A percentile compares a stretch with the other conserved stretches of the same genome.
Evolutionary conservation across 1,140 invertebrate species (phyloP).

Genomic region (Lepidurus couesii): DNA sequence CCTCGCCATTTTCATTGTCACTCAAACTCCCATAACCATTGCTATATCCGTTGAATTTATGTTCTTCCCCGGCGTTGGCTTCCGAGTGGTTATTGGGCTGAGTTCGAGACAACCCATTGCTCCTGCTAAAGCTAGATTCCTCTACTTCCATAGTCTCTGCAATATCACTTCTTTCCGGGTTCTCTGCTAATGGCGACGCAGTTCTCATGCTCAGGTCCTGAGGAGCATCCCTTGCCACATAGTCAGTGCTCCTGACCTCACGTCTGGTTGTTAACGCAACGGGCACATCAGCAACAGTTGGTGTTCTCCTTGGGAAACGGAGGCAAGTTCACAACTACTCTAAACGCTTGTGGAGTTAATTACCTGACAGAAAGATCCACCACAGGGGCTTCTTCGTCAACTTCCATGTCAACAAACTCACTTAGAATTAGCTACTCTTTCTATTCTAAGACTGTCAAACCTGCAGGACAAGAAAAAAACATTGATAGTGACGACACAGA

Average conservation of each 20-base stretch:
- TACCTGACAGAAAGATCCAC: conserved; percentile 71
- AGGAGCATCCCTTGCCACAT: conserved; percentile 22
- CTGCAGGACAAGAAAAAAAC: too few relatives aligned
- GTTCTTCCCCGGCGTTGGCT: conserved; percentile 40
- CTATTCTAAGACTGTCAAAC: too few relatives aligned
- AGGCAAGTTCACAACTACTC: background rate
- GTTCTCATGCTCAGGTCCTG: conserved; percentile 28
- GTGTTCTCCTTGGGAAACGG: background rate
- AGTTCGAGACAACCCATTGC: background rate
- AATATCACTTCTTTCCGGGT: background rate
- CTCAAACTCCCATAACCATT: conserved; percentile 48
- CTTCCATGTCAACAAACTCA: conserved; percentile 49
- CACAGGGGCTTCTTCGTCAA: conserved; percentile 58
- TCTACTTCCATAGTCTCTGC: conserved; percentile 12
- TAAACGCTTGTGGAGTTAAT: conserved; percentile 34
- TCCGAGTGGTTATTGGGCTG: background rate
- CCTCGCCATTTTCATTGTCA: conserved; percentile 45
- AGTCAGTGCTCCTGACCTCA: background rate
- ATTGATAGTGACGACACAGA: too few relatives aligned
- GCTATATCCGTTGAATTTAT: conserved; percentile 47
- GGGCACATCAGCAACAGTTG: background rate
- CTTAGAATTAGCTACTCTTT: too few relatives aligned
- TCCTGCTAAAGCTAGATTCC: conserved; percentile 24
- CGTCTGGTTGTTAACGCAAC: conserved; percentile 3
- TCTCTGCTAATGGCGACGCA: background rate